These are phyloP conservation scores for Harlomillsia oculata DNA, from an alignment of 1,140 invertebrate species.

Conservation along the genomic window DNA sequence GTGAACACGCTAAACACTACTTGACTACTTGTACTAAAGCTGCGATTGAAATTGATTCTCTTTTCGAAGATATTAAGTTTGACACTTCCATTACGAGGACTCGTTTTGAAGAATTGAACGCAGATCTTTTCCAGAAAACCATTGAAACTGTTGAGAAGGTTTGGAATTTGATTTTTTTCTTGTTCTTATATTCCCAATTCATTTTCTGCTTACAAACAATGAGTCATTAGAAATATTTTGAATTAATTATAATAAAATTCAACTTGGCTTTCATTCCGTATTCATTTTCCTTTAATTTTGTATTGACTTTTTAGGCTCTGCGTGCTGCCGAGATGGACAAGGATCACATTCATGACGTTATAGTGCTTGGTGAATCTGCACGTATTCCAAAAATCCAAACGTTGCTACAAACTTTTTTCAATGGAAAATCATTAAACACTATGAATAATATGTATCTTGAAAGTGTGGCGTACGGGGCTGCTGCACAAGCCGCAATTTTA, in stretches of 20 bases:
- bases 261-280: too few relatives aligned
- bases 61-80: slow-evolving; percentile 64
- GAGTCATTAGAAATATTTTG: neutral
- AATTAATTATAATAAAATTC: too few relatives aligned
- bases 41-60: slow-evolving; percentile 60
- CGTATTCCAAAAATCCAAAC: slow-evolving; percentile 82
- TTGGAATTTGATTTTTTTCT: too few relatives aligned
- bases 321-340: slow-evolving; percentile 62
- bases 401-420: slow-evolving; percentile 84
- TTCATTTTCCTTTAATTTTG: too few relatives aligned
- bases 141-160: slow-evolving; percentile 33
- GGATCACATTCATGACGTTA: slow-evolving; percentile 82
- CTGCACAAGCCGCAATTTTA: slow-evolving; percentile 65
- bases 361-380: slow-evolving; percentile 95
- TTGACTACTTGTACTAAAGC: slow-evolving; percentile 66
- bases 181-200: too few relatives aligned
- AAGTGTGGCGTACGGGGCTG: slow-evolving; percentile 80
- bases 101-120: slow-evolving; percentile 57
- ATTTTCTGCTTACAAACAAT: too few relatives aligned
- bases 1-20: slow-evolving; percentile 68
- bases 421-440: slow-evolving; percentile 95
- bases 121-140: slow-evolving; percentile 52
- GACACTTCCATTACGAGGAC: slow-evolving; percentile 61
- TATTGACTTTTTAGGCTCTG: slow-evolving; percentile 46
- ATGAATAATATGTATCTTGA: slow-evolving; percentile 57